Conservation (phyloP, 64 coral and sea anemone genomes). For the Acropora tenuis region DNA sequence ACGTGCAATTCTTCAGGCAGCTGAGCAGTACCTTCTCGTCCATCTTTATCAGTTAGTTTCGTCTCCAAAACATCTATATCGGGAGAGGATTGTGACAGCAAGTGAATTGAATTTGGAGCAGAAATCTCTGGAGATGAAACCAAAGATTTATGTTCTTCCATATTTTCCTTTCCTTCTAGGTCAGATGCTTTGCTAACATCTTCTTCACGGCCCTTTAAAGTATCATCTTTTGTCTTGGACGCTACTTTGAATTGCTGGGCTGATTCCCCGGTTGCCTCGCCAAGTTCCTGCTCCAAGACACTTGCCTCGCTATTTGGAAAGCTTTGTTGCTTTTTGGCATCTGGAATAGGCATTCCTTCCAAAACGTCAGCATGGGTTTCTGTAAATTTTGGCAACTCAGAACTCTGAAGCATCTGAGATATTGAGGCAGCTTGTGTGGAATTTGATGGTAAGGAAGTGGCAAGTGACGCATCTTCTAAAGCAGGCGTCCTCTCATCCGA, state of each 20-base stretch:
- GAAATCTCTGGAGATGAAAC: slow-evolving; percentile 51
- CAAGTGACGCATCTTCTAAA: slow-evolving; percentile 9
- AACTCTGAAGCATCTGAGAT: slow-evolving; percentile 3
- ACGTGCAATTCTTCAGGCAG: slow-evolving; percentile 40
- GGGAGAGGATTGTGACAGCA: slow-evolving; percentile 49
- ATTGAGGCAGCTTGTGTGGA: not conserved
- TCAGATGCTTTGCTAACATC: not conserved
- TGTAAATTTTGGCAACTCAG: not conserved
- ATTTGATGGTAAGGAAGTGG: slow-evolving; percentile 17
- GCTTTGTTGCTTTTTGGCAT: not conserved
- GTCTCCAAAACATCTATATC: slow-evolving; percentile 95
- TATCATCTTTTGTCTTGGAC: not conserved
- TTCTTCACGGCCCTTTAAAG: not conserved
- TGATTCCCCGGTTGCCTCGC: not conserved
- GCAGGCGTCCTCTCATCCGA: slow-evolving; percentile 1
- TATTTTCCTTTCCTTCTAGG: not conserved
- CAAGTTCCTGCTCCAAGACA: not conserved
- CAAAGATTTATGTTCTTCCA: not conserved
- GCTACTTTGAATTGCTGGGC: not conserved
- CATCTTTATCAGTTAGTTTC: slow-evolving; percentile 74
- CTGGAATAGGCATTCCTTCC: not conserved
- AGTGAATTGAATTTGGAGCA: slow-evolving; percentile 67
- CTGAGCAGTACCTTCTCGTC: slow-evolving; percentile 86
- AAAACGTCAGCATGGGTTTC: not conserved
- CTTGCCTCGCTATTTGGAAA: not conserved